Percentiles rank a stretch among this genome's conserved stretches.
Conservation (phyloP, 1,140 invertebrate species). For the Phthorimaea operculella region DNA sequence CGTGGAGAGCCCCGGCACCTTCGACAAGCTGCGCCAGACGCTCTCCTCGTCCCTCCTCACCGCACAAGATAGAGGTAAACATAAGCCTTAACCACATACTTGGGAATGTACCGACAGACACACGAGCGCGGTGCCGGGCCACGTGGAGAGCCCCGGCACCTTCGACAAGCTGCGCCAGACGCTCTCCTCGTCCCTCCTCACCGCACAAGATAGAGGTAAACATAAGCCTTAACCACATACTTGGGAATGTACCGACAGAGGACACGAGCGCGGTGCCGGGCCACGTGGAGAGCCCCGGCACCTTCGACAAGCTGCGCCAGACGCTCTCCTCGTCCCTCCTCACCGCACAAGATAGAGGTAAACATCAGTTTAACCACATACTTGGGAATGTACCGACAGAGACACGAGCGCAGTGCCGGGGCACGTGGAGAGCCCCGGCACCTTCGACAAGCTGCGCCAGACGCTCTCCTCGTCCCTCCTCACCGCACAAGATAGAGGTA, state of each 20-base stretch:
- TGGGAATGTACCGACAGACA: conserved; percentile 83
- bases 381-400: conserved; percentile 83
- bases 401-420: conserved; percentile 63
- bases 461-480: conserved; percentile 81
- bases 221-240: too few species aligned
- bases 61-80: conserved; percentile 81
- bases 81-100: conserved; percentile 9
- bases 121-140: conserved; percentile 64
- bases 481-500: conserved; percentile 84
- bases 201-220: conserved; percentile 82
- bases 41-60: conserved; percentile 82
- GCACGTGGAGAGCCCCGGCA: conserved; percentile 69
- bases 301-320: conserved; percentile 83
- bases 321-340: conserved; percentile 82
- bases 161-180: conserved; percentile 85
- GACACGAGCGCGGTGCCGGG: conserved; percentile 68
- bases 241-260: too few species aligned
- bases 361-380: conserved; percentile 14
- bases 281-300: conserved; percentile 69
- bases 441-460: conserved; percentile 83
- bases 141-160: conserved; percentile 70
- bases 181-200: conserved; percentile 80
- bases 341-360: conserved; percentile 84
- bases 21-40: conserved; percentile 83
- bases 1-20: conserved; percentile 72